Evolutionary conservation across 2,113 vertebrate species (phyloP), one percentile per base, ranked within the genome.

Genomic region (Sceloporus undulatus): DNA sequence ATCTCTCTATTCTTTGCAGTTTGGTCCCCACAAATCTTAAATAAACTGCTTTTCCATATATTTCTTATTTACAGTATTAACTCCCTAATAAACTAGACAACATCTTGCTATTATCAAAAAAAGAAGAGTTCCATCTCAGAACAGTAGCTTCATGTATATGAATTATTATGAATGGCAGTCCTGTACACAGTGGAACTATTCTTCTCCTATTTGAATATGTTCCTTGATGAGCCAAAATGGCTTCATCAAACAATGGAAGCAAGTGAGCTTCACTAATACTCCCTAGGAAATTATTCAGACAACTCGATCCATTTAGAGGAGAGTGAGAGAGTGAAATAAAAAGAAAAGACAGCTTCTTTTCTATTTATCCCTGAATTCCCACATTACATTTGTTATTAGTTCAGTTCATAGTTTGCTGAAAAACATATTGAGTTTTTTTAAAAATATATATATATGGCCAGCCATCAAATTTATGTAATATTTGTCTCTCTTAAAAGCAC

Each of bases 241-340:
- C 66, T 23, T 34, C 59, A 38, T 40, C 56, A 70, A 52, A 89
- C 82, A 85, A 79, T 85, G 77, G 65, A 70, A 85, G 56, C 88
- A 89, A 85, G 84, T 48, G 73, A 90, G 85, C 38, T 86, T 82
- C 62, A 75, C 88, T 86, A 86, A 90, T 76, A 77, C 74, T 82
- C 62, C 52, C 73, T 86, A 83, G 79, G 73, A 77, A 86, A 62
- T 48, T 78, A 78, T 59, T 86, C 84, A 62, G 84, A 70, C 79
- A 82, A 59, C 9, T 3, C 62, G 86, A 48, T 59, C 25, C 34
- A 71, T 90, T 90, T 86, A 62, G 82, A 82, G n/a, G 5, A 25
- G 48, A n/a, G 21, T 14, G 56, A 59, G 9, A 59, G 14, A 59
- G 29, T 18, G 19, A 71, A 71, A 66, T 9, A 59, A 40, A 27